Base-by-base conservation (phyloP, 2,888 invertebrate species). In the Leptinotarsa rubiginosa region DNA sequence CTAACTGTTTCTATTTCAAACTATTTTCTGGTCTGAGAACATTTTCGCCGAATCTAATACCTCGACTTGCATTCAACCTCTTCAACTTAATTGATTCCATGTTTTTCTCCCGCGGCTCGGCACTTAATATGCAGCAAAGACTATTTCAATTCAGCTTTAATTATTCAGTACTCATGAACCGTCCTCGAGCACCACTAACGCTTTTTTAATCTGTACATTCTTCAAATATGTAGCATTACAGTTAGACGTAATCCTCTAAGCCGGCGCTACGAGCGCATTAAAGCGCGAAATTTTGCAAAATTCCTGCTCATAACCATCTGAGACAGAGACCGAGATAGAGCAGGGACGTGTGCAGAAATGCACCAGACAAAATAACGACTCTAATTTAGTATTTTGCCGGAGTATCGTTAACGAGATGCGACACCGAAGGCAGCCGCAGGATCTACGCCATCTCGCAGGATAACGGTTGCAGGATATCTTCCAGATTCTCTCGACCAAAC, bases 401-500 rank as follows among this genome's bases (percentile, higher is more conserved):
- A 75, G 73, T 80, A 80, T 78, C 78, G 80, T 81, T 83, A 84
- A 84, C 83, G 83, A 84, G 82, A 79, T 78, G 79, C 82, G 83
- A 82, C 82, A 81, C 78, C 72, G 75, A 78, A 77, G 77, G 78
- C 77, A 80, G 81, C 79, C 81, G 76, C 78, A 78, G 76, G 80
- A 78, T 76, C 78, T 74, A 65, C 74, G 73, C 76, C 80, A 81
- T 81, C 79, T 79, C 79, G 76, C 78, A 73, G 79, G 50, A 65
- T 50, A 50, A 67, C 66, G 50, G 15, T 50, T 31, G 52, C 25
- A 20, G 47, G 25, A 68, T 54, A 68, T 54, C 25, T 67, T 67
- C 52, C 22, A 49, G 52, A 50, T 25, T 67, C 67, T 22, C 66
- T 22, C 66, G 47, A 47, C 22, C 50, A 5, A 67, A 52, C 52